Evolutionary conservation across 2,888 invertebrate species (phyloP), one percentile per base, ranked within the genome.

Genomic region (Myopa tessellatipennis): DNA sequence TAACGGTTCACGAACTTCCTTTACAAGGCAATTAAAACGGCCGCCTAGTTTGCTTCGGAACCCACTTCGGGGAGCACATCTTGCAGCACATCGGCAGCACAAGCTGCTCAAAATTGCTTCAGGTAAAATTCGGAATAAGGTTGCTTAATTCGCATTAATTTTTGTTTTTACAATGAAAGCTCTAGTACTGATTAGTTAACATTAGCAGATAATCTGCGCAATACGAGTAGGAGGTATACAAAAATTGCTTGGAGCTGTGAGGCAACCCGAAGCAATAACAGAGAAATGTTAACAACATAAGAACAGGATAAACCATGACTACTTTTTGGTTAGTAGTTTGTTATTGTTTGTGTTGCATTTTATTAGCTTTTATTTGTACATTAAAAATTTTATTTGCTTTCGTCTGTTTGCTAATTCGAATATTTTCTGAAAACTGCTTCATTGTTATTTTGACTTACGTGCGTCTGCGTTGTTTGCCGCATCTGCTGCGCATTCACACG

Each of bases 401-500:
- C 58, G 45, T 77, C 61, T 77, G 71, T 78, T 63, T 61, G 50
- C 75, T 69, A 68, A 74, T 69, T 67, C 45, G 50, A 68, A 60
- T 75, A 68, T 67, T 73, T 52, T 74, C 68, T 78, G 67, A 68
- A 38, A 75, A 71, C 76, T 77, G 78, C 77, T 80, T 81, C 85
- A 85, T 85, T 85, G 86, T 85, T 87, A 87, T 86, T 85, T 87
- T 87, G 85, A 87, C 81, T 79, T 78, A 38, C 65, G 65, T 34
- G 61, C 16, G 6, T 4, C 18, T 26, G 61, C 26, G 61, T 34
- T 26, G 12, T 34, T 50, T 67, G 67, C 12, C 38, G 34, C 71
- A 55, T 75, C 52, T 18, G 8, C 2, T 60, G 58, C 72, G 73
- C 75, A 77, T 85, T 92, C 94, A 97, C 90, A 97, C 97, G 90